A percentile compares a stretch with the other conserved stretches of the same genome.
These are phyloP conservation scores for Prunella fulvescens DNA, from an alignment of 2,113 vertebrate genomes.

Conservation along the genomic window DNA sequence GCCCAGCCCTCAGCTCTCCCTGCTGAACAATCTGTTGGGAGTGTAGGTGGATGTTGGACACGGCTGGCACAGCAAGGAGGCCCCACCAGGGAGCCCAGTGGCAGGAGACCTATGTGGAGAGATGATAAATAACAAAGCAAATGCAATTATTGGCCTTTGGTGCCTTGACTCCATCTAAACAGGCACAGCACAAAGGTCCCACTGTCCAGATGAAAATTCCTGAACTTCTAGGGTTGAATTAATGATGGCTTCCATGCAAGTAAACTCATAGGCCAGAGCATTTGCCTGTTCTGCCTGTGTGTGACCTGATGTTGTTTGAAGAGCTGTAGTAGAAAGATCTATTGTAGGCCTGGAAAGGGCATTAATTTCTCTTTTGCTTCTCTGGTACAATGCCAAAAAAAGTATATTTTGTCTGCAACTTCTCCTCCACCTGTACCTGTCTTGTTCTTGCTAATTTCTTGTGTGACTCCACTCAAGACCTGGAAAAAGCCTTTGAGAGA, in stretches of 20 bases:
- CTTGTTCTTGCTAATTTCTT: not conserved
- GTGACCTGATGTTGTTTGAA: not conserved
- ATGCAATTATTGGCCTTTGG: not conserved
- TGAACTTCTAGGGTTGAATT: not conserved
- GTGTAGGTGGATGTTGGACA: rapidly evolving
- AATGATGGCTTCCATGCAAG: not conserved
- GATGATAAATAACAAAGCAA: not conserved
- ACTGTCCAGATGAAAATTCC: not conserved
- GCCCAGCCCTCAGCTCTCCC: not conserved
- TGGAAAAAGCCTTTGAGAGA: not conserved
- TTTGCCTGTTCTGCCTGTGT: not conserved
- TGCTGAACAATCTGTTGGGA: not conserved
- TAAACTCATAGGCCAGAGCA: not conserved
- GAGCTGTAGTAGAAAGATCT: not conserved
- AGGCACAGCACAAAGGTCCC: not conserved
- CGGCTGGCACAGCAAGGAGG: not conserved
- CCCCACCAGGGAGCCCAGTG: not conserved
- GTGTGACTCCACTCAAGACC: not conserved
- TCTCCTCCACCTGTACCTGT: not conserved
- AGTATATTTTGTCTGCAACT: not conserved
- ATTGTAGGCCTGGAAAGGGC: not conserved
- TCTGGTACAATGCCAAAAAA: not conserved
- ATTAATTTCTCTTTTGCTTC: not conserved
- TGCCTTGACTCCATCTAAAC: not conserved
- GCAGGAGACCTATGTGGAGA: rapidly evolving